phyloP scores from a whole-genome alignment of 2,888 invertebrate species.

The Shargacucullia verbasci region DNA sequence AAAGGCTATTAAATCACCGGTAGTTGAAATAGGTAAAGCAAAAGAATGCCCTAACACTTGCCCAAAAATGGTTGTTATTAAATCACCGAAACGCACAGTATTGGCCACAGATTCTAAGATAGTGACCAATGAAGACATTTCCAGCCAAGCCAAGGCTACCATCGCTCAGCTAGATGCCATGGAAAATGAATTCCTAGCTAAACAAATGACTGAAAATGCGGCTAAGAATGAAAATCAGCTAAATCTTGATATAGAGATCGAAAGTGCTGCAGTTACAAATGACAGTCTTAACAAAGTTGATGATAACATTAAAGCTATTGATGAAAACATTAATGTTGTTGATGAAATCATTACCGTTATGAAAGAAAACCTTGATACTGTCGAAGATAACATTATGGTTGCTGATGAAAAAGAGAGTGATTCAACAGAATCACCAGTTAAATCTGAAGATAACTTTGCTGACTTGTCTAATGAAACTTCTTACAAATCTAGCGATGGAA shows the following conservation, averaged over 20 bases:
- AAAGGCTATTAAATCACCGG: slow-evolving; percentile 38
- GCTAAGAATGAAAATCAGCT: slow-evolving; percentile 77
- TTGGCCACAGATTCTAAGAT: slow-evolving; percentile 39
- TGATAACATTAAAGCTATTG: slow-evolving; percentile 8
- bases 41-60: slow-evolving; percentile 74
- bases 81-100: slow-evolving; percentile 71
- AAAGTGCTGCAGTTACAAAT: slow-evolving; percentile 29
- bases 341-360: background rate
- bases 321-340: background rate
- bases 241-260: slow-evolving; percentile 71
- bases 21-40: slow-evolving; percentile 81
- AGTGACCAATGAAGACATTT: slow-evolving; percentile 58
- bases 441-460: slow-evolving; percentile 80
- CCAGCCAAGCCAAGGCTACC: slow-evolving; percentile 74
- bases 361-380: slow-evolving; percentile 7
- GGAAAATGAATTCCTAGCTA: slow-evolving; percentile 79
- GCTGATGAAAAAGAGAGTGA: slow-evolving; percentile 59
- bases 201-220: slow-evolving; percentile 70
- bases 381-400: slow-evolving; percentile 9
- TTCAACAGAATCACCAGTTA: slow-evolving; percentile 70
- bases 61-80: slow-evolving; percentile 81
- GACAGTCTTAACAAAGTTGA: slow-evolving; percentile 13
- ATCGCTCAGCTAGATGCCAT: slow-evolving; percentile 76
- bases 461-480: slow-evolving; percentile 79
- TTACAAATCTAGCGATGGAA: slow-evolving; percentile 65